These are phyloP conservation scores for Bombycilla garrulus DNA, from an alignment of 2,113 vertebrate genomes.

Conservation along the genomic window DNA sequence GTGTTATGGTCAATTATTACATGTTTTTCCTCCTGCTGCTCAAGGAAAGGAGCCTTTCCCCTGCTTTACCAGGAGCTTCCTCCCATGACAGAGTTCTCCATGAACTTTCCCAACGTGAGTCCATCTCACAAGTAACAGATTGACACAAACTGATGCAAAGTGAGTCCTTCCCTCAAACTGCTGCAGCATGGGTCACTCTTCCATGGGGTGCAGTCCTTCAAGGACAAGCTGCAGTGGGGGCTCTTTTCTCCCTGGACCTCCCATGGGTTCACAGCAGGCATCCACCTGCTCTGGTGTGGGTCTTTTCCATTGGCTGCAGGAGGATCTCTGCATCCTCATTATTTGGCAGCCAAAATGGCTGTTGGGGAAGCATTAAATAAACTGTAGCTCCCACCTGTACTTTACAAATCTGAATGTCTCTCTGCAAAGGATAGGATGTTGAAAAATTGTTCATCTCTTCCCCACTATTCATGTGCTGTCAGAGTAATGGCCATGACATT, in stretches of 20 bases:
- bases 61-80: not conserved
- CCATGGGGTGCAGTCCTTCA: not conserved
- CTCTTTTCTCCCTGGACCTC: not conserved
- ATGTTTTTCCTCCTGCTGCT: not conserved
- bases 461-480: conserved; percentile 43
- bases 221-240: not conserved
- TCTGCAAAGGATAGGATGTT: not conserved
- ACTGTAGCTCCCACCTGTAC: not conserved
- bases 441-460: not conserved
- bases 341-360: not conserved
- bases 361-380: not conserved
- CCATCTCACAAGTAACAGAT: accelerated
- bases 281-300: not conserved
- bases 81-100: accelerated
- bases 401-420: not conserved
- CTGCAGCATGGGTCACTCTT: not conserved
- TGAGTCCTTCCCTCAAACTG: not conserved
- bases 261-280: too few species aligned
- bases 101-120: not conserved
- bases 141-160: not conserved
- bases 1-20: not conserved
- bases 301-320: not conserved
- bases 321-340: not conserved
- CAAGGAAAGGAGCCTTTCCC: too few species aligned
- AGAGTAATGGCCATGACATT: conserved; percentile 71